phyloP scores from a whole-genome alignment of 2,888 invertebrate species.

The Candidula unifasciata region DNA sequence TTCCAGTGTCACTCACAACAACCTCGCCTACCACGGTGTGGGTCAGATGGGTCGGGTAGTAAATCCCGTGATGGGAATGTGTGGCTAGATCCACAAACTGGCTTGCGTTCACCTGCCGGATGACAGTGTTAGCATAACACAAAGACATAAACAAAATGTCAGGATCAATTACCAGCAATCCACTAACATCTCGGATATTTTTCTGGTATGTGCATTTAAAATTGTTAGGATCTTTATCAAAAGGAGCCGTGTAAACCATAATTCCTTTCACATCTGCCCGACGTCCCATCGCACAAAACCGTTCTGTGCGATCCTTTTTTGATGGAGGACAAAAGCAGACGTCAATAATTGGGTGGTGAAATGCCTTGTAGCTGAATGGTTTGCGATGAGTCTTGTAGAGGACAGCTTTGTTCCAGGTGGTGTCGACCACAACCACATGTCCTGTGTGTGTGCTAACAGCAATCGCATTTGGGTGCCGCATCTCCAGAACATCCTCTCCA shows the following conservation, averaged over 20 bases:
- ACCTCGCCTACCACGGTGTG: conserved; percentile 23
- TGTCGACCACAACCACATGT: conserved; percentile 46
- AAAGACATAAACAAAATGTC: conserved; percentile 25
- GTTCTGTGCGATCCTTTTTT: conserved; percentile 15
- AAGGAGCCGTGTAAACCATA: conserved; percentile 29
- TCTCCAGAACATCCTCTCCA: conserved; percentile 41
- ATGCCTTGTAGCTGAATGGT: conserved; percentile 34
- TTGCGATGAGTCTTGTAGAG: conserved; percentile 27
- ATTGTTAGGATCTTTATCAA: conserved; percentile 35
- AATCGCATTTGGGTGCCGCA: conserved; percentile 36
- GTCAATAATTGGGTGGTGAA: conserved; percentile 42
- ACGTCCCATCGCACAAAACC: conserved; percentile 50
- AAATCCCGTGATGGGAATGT: conserved; percentile 29
- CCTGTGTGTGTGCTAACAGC: conserved; percentile 41
- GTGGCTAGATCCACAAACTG: conserved; percentile 45
- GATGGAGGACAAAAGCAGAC: conserved; percentile 37
- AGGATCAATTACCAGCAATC: conserved; percentile 24
- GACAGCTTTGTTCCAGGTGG: conserved; percentile 46
- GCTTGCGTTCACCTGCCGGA: conserved; percentile 14
- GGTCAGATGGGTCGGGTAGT: conserved; percentile 43
- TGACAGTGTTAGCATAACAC: conserved; percentile 40
- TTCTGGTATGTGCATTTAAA: conserved; percentile 28
- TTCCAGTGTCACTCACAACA: conserved; percentile 43
- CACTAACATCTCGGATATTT: conserved; percentile 44
- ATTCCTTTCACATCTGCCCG: conserved; percentile 41